phyloP scores from a whole-genome alignment of 2,888 invertebrate genomes.

The Rhimphoctona megacephalus region DNA sequence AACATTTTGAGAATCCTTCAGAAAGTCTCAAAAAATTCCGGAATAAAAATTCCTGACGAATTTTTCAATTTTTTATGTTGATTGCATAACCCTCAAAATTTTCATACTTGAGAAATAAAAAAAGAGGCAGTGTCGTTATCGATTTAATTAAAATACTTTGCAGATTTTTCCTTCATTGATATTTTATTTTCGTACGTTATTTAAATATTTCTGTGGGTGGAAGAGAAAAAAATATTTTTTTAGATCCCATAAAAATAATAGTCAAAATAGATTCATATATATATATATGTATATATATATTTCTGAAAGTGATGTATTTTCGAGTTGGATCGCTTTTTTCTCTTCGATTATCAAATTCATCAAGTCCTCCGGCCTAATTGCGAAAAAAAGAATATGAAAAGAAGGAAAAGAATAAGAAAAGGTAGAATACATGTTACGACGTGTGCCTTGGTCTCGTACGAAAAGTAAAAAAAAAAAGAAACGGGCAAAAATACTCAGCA shows the following conservation, averaged over 20 bases:
- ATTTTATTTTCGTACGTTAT: background rate
- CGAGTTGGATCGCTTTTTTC: constrained; percentile 48
- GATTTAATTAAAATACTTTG: background rate
- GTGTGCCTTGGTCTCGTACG: constrained; percentile 54
- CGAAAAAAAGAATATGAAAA: constrained; percentile 47
- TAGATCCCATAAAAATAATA: background rate
- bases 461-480: constrained; percentile 36
- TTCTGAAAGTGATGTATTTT: constrained; percentile 62
- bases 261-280: background rate
- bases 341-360: constrained; percentile 36
- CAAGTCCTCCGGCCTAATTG: constrained; percentile 11
- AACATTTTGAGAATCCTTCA: background rate
- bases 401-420: constrained; percentile 35
- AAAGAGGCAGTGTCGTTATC: background rate
- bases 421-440: constrained; percentile 43
- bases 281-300: constrained; percentile 34
- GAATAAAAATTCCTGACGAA: no score
- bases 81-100: no score
- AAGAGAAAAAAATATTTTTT: constrained; percentile 12
- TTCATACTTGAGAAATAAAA: background rate
- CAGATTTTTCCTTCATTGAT: background rate
- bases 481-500: constrained; percentile 46
- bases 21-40: background rate
- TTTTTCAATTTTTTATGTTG: no score
- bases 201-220: background rate